These are phyloP conservation scores for Pocillopora grandis DNA, from an alignment of 92 coral and sea anemone species.

Conservation along the genomic window DNA sequence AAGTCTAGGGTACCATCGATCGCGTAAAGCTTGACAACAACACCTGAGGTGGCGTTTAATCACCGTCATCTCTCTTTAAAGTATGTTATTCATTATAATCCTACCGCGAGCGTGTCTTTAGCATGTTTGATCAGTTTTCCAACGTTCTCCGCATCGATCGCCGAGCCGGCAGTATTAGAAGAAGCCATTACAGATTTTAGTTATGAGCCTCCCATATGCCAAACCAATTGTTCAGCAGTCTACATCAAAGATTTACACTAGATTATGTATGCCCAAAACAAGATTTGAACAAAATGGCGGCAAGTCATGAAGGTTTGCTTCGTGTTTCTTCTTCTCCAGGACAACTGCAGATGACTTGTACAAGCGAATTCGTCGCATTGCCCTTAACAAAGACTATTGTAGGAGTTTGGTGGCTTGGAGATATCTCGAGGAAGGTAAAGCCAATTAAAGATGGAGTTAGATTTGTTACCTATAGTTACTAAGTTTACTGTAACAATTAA, in stretches of 20 bases:
- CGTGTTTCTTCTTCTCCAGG: constrained; percentile 61
- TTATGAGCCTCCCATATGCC: constrained; percentile 10
- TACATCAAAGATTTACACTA: background rate
- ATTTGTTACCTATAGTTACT: background rate
- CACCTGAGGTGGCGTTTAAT: too few relatives aligned
- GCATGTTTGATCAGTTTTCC: constrained; percentile 24
- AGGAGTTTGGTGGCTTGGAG: constrained; percentile 73
- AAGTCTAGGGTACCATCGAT: too few relatives aligned
- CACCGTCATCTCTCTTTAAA: too few relatives aligned
- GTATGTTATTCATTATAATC: background rate
- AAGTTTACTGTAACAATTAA: too few relatives aligned
- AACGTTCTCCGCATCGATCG: constrained; percentile 9
- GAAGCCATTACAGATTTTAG: constrained; percentile 36
- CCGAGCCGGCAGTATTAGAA: background rate
- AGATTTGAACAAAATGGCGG: constrained; percentile 91
- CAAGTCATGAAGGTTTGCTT: constrained; percentile 69
- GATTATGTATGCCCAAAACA: background rate
- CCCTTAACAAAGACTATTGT: constrained; percentile 75
- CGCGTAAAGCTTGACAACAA: too few relatives aligned
- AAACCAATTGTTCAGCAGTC: background rate
- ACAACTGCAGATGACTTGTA: constrained; percentile 66
- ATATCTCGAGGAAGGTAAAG: constrained; percentile 69
- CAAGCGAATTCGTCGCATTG: constrained; percentile 63
- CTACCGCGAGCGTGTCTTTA: constrained; percentile 52
- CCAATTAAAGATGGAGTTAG: background rate